These are phyloP conservation scores for Callionymus lyra DNA, from an alignment of 2,113 vertebrate genomes.

Conservation along the genomic window DNA sequence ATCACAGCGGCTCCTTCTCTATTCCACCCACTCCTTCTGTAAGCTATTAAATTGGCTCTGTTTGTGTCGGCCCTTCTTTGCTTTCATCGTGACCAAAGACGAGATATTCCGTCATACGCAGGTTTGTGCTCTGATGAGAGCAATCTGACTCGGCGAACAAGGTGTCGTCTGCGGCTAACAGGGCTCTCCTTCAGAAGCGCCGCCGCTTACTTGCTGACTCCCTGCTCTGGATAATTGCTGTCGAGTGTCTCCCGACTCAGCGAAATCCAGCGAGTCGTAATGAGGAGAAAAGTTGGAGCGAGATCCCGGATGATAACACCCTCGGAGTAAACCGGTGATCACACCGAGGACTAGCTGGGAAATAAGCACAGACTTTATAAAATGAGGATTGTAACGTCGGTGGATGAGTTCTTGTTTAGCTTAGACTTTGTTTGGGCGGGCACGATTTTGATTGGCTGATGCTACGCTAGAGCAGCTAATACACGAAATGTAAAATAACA, in stretches of 20 bases:
- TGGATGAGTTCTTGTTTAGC: no score
- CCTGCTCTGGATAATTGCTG: constrained; percentile 44
- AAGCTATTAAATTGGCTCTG: constrained; percentile 43
- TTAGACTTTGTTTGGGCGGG: no score
- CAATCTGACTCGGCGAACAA: constrained; percentile 19
- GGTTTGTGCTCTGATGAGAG: constrained; percentile 12
- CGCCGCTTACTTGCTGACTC: constrained; percentile 21
- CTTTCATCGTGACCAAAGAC: constrained; percentile 33
- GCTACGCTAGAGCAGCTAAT: no score
- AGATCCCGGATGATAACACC: constrained; percentile 1
- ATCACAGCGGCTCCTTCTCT: constrained; percentile 19
- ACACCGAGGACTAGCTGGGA: no score
- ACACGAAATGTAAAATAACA: no score
- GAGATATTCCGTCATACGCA: constrained; percentile 14
- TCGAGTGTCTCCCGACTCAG: constrained; percentile 22
- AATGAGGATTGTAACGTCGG: no score
- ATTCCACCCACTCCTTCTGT: constrained; percentile 26
- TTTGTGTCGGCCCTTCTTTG: constrained; percentile 20
- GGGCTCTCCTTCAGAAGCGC: constrained; percentile 11
- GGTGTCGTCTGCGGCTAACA: constrained; percentile 31
- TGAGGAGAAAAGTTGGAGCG: constrained; percentile 25
- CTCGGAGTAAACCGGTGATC: no score
- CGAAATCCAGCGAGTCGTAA: constrained; percentile 38
- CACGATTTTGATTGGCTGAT: no score
- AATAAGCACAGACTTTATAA: no score